Evolutionary conservation across 1,140 invertebrate genomes (phyloP).

Genomic region (Lineus longissimus): DNA sequence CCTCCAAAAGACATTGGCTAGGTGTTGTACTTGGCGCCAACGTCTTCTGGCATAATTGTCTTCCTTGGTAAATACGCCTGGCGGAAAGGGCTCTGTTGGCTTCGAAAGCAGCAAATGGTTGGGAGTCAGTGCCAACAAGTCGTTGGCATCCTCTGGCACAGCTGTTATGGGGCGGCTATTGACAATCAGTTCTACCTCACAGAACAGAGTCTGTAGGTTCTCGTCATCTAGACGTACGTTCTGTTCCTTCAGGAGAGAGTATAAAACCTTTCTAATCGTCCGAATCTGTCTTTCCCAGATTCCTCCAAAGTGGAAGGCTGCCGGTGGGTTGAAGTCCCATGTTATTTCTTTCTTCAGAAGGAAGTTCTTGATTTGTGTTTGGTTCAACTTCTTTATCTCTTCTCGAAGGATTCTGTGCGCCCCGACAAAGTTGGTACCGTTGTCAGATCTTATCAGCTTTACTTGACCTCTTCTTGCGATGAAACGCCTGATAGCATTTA

Average conservation of each 20-base stretch:
- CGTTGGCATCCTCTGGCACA: neutral
- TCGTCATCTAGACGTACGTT: neutral
- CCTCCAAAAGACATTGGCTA: neutral
- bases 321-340: slow-evolving; percentile 18
- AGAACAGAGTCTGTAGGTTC: neutral
- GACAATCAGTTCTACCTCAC: neutral
- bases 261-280: neutral
- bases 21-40: neutral
- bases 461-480: neutral
- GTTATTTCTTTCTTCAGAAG: neutral
- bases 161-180: neutral
- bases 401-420: neutral
- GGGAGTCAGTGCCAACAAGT: neutral
- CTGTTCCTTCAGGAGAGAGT: neutral
- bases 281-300: neutral
- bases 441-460: neutral
- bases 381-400: neutral
- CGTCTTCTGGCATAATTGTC: neutral
- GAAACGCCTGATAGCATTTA: neutral
- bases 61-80: neutral
- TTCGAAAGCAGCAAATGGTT: neutral
- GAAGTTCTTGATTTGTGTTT: neutral
- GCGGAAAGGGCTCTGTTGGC: neutral
- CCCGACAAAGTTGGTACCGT: neutral
- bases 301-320: slow-evolving; percentile 1